A percentile compares a stretch with the other conserved stretches of the same genome.
Conservation (phyloP, 2,888 invertebrate genomes). For the Chydorus sphaericus region DNA sequence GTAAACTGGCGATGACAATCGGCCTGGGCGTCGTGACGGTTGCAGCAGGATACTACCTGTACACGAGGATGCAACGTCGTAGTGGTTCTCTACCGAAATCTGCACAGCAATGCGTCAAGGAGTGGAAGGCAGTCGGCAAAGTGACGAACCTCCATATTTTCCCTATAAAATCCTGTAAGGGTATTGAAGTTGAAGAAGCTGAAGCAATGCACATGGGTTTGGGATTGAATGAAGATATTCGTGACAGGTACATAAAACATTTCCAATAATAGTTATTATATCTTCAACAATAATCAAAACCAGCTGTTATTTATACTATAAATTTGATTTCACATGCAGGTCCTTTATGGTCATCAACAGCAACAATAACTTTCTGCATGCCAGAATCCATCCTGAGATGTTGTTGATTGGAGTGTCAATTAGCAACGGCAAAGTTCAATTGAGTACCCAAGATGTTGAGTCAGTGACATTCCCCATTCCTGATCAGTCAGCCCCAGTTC, state of each 20-base stretch:
- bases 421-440: slow-evolving; percentile 18
- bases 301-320: neutral
- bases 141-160: slow-evolving; percentile 38
- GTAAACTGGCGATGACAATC: no score
- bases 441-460: slow-evolving; percentile 19
- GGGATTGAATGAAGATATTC: slow-evolving; percentile 20
- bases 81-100: no score
- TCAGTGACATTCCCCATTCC: slow-evolving; percentile 19
- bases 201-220: slow-evolving; percentile 40
- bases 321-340: slow-evolving; percentile 25
- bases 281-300: neutral
- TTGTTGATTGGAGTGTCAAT: slow-evolving; percentile 36
- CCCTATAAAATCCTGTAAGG: slow-evolving; percentile 45
- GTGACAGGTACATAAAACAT: slow-evolving; percentile 10
- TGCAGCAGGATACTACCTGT: neutral
- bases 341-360: slow-evolving; percentile 42
- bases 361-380: slow-evolving; percentile 41
- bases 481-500: slow-evolving; percentile 14
- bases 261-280: no score
- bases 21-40: neutral
- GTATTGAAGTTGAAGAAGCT: slow-evolving; percentile 34
- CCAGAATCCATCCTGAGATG: slow-evolving; percentile 39
- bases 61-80: no score
- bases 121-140: slow-evolving; percentile 42
- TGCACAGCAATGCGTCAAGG: slow-evolving; percentile 7